Conservation (phyloP, 2,113 vertebrate species). For the Pluvianellus socialis region DNA sequence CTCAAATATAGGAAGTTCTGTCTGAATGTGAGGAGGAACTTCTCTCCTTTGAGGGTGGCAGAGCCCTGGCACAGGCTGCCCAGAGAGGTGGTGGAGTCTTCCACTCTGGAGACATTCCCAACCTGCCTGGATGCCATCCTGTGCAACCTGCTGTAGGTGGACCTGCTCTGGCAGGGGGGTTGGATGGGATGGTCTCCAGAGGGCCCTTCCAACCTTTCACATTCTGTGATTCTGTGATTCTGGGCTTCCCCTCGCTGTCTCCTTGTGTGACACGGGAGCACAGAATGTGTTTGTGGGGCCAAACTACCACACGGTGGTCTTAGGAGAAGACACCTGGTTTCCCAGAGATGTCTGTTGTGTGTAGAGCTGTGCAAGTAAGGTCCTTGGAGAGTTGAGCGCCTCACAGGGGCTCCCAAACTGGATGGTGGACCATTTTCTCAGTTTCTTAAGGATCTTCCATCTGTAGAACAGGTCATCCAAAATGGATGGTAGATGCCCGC, state of each 20-base stretch:
- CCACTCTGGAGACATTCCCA: too few relatives aligned
- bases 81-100: too few relatives aligned
- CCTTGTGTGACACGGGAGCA: not conserved
- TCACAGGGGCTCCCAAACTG: not conserved
- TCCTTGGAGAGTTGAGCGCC: not conserved
- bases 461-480: not conserved
- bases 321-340: not conserved
- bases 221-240: too few relatives aligned
- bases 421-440: not conserved
- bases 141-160: too few relatives aligned
- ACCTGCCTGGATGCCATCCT: too few relatives aligned
- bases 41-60: too few relatives aligned
- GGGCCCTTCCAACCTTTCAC: too few relatives aligned
- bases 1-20: too few relatives aligned
- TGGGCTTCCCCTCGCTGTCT: not conserved
- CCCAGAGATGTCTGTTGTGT: accelerated
- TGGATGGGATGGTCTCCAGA: too few relatives aligned
- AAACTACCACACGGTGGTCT: not conserved
- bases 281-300: not conserved
- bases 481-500: not conserved
- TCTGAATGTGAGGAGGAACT: too few relatives aligned
- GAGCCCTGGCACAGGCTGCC: too few relatives aligned
- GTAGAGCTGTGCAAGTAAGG: not conserved
- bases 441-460: not conserved
- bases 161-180: too few relatives aligned